These are phyloP conservation scores for Steromphala cineraria DNA, from an alignment of 2,888 invertebrate species.

Conservation along the genomic window DNA sequence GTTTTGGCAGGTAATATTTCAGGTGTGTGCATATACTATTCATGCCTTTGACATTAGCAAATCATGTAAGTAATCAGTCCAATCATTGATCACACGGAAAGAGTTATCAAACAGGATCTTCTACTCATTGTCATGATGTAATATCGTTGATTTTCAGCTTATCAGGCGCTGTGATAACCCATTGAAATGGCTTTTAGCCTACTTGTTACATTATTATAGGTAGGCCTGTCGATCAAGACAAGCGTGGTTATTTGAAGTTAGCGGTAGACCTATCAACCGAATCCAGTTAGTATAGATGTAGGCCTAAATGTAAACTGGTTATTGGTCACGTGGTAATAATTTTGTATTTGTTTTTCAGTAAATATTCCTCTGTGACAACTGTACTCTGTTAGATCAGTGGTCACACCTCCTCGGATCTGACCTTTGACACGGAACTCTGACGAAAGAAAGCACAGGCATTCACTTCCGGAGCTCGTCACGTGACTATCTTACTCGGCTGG, in stretches of 20 bases:
- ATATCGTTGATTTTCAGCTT: too few relatives aligned
- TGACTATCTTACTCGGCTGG: conserved; percentile 65
- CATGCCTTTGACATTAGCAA: too few relatives aligned
- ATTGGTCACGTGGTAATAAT: not conserved
- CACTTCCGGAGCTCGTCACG: conserved; percentile 56
- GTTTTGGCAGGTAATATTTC: too few relatives aligned
- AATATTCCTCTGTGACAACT: conserved; percentile 7
- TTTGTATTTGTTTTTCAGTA: not conserved
- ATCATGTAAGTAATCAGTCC: too few relatives aligned
- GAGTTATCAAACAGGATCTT: too few relatives aligned
- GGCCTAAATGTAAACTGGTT: not conserved
- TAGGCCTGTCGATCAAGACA: not conserved
- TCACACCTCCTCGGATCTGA: conserved; percentile 24
- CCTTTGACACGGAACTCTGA: conserved; percentile 42
- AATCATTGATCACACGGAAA: too few relatives aligned
- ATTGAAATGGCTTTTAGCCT: too few relatives aligned
- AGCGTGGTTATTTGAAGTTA: not conserved
- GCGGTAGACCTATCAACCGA: not conserved
- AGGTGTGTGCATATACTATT: too few relatives aligned
- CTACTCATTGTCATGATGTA: too few relatives aligned
- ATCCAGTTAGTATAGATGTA: not conserved
- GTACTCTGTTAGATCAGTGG: not conserved
- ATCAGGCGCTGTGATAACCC: too few relatives aligned
- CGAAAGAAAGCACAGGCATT: conserved; percentile 34
- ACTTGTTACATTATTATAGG: not conserved